phyloP scores from a whole-genome alignment of 1,140 invertebrate species.

The Drosophila malerkotliana region DNA sequence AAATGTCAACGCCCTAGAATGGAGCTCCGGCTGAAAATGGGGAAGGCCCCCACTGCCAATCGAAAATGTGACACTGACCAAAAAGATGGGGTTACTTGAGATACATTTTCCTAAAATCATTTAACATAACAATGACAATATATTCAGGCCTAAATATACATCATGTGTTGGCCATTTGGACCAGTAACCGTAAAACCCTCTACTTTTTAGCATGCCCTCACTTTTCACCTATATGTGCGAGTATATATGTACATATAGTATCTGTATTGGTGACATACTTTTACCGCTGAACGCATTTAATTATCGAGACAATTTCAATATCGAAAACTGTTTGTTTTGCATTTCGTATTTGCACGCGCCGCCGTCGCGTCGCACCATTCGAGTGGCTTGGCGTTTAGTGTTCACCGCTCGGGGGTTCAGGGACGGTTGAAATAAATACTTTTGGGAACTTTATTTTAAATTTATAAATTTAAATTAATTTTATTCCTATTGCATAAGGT shows the following conservation, averaged over 20 bases:
- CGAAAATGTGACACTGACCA: neutral
- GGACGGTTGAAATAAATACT: neutral
- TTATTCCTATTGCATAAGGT: too few species aligned
- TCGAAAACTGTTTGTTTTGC: slow-evolving; percentile 77
- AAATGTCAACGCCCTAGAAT: slow-evolving; percentile 76
- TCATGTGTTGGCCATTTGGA: slow-evolving; percentile 6
- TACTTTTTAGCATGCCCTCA: slow-evolving; percentile 24
- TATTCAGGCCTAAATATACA: too few species aligned
- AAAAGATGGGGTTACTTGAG: neutral
- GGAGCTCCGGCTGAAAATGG: slow-evolving; percentile 14
- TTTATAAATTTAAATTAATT: neutral
- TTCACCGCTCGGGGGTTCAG: slow-evolving; percentile 33
- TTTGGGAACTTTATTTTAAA: neutral
- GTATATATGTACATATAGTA: neutral
- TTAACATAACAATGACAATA: too few species aligned
- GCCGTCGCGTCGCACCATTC: slow-evolving; percentile 24
- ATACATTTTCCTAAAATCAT: too few species aligned
- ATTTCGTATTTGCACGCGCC: slow-evolving; percentile 72
- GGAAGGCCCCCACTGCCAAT: slow-evolving; percentile 25
- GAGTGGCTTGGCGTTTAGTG: slow-evolving; percentile 44
- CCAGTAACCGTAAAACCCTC: slow-evolving; percentile 14
- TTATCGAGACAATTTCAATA: slow-evolving; percentile 76
- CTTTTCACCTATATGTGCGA: neutral
- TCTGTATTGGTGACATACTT: slow-evolving; percentile 65
- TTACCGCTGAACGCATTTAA: slow-evolving; percentile 78